These are phyloP conservation scores for Scomber japonicus DNA, from an alignment of 2,113 vertebrate species.

Conservation along the genomic window DNA sequence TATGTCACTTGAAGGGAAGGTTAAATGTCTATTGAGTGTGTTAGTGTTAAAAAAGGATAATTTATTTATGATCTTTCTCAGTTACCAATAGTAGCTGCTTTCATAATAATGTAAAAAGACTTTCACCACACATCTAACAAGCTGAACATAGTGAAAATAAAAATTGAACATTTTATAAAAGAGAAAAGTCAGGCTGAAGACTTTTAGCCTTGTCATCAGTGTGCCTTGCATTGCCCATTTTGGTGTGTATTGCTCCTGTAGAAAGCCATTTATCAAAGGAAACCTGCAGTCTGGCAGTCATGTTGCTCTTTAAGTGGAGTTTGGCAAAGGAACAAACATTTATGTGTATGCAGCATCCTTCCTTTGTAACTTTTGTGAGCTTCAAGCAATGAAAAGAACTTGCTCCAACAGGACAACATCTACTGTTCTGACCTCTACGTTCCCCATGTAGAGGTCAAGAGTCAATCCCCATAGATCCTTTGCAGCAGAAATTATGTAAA, in stretches of 20 bases:
- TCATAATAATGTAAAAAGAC: not conserved
- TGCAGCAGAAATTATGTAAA: too few relatives aligned
- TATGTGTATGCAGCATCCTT: not conserved
- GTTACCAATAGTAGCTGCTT: not conserved
- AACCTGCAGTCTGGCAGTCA: too few relatives aligned
- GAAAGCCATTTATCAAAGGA: too few relatives aligned
- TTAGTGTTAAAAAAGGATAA: not conserved
- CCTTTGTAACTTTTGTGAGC: not conserved
- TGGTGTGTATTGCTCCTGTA: too few relatives aligned
- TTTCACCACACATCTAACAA: too few relatives aligned
- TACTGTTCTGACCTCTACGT: not conserved
- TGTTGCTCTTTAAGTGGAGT: too few relatives aligned
- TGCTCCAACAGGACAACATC: too few relatives aligned
- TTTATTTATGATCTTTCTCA: not conserved
- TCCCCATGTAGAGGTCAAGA: too few relatives aligned
- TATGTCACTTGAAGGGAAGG: slow-evolving; percentile 16
- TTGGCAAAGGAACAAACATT: not conserved
- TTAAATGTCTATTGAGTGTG: not conserved
- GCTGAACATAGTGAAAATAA: not conserved
- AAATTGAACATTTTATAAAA: too few relatives aligned
- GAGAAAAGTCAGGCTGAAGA: too few relatives aligned
- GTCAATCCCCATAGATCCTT: too few relatives aligned
- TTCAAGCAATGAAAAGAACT: not conserved
- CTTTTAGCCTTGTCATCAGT: not conserved
- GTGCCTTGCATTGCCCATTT: not conserved